phyloP scores from a whole-genome alignment of 1,140 invertebrate species.

The Leptopilina boulardi region DNA sequence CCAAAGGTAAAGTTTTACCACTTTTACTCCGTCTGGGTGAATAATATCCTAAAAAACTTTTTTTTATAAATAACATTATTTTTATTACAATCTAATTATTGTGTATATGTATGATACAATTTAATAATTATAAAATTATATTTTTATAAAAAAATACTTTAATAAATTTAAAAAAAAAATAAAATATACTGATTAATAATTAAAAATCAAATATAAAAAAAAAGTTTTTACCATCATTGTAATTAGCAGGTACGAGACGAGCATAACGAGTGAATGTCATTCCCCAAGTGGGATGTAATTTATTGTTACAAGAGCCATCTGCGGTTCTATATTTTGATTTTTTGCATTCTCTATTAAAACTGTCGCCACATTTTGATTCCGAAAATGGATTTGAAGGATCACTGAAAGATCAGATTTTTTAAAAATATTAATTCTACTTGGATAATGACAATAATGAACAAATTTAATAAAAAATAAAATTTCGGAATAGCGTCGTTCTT shows the following conservation, averaged over 20 bases:
- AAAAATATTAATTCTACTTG: too few relatives aligned
- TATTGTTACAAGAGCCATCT: constrained; percentile 92
- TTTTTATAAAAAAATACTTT: too few relatives aligned
- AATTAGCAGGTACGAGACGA: constrained; percentile 87
- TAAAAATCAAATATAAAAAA: constrained; percentile 32
- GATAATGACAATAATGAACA: too few relatives aligned
- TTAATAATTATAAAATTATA: too few relatives aligned
- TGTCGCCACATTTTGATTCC: constrained; percentile 55
- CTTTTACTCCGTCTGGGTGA: constrained; percentile 79
- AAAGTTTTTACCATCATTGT: constrained; percentile 86
- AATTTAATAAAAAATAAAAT: too few relatives aligned
- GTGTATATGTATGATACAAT: too few relatives aligned
- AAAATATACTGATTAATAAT: too few relatives aligned
- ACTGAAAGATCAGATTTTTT: not conserved
- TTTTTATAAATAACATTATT: not conserved
- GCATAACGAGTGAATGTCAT: constrained; percentile 84
- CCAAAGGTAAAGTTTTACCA: constrained; percentile 81
- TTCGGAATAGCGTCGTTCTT: too few relatives aligned
- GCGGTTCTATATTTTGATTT: constrained; percentile 82
- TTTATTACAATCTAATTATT: too few relatives aligned
- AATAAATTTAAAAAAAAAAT: not conserved
- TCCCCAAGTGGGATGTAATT: constrained; percentile 83
- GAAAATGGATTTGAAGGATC: not conserved
- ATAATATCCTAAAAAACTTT: constrained; percentile 67
- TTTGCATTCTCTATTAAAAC: constrained; percentile 63